Percentiles rank a stretch among this genome's conserved stretches.
These are phyloP conservation scores for Phocoena phocoena DNA, from an alignment of 2,113 vertebrate genomes.

Conservation along the genomic window DNA sequence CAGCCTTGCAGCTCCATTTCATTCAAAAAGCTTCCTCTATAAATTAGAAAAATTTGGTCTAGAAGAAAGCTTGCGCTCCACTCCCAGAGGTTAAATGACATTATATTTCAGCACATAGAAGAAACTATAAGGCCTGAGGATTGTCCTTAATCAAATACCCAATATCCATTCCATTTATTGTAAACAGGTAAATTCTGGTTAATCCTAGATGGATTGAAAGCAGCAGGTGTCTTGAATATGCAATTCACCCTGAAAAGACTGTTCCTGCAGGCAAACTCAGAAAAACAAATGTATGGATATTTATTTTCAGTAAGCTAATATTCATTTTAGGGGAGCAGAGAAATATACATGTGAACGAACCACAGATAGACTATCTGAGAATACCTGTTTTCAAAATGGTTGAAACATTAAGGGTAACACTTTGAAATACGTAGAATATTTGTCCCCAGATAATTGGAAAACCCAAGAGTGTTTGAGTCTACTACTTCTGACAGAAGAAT, in stretches of 20 bases:
- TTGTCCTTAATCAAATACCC: constrained; percentile 42
- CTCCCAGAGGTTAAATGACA: constrained; percentile 58
- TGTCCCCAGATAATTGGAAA: not conserved
- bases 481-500: not conserved
- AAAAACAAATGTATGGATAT: not conserved
- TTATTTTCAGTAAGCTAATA: not conserved
- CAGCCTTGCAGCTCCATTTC: constrained; percentile 30
- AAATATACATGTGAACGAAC: not conserved
- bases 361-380: not conserved
- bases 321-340: not conserved
- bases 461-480: not conserved
- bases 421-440: not conserved
- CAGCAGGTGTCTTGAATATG: constrained; percentile 44
- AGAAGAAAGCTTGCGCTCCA: not conserved
- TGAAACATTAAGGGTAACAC: not conserved
- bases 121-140: constrained; percentile 14
- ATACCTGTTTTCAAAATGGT: not conserved
- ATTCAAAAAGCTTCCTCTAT: constrained; percentile 44
- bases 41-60: constrained; percentile 53
- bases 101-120: constrained; percentile 53
- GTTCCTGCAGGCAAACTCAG: not conserved
- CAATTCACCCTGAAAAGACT: not conserved
- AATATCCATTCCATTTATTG: constrained; percentile 39
- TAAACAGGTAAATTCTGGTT: constrained; percentile 49
- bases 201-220: constrained; percentile 51